phyloP scores from a whole-genome alignment of 2,113 vertebrate genomes.

The Protomyctophum bolini region DNA sequence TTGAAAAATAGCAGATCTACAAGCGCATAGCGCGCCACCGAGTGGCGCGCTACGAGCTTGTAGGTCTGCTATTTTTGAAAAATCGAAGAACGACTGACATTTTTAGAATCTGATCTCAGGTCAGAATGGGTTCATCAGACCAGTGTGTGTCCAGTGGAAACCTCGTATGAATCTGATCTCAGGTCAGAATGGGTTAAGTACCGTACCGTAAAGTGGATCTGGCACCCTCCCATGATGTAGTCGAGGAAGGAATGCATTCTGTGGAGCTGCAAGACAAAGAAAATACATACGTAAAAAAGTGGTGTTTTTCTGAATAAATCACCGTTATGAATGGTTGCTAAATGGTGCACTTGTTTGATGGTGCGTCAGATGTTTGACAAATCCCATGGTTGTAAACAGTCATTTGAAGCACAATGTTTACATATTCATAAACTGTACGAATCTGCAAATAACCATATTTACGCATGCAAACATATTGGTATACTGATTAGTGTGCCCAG shows the following conservation, averaged over 20 bases:
- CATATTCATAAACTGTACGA: background rate
- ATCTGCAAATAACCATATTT: background rate
- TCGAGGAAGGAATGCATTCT: constrained; percentile 96
- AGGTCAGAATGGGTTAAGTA: no score
- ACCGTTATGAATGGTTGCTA: constrained; percentile 9
- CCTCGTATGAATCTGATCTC: no score
- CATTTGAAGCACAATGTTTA: background rate
- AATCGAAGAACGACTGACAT: no score
- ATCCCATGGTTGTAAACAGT: background rate
- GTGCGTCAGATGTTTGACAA: background rate
- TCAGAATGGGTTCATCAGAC: no score
- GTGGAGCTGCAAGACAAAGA: constrained; percentile 81
- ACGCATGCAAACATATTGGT: background rate
- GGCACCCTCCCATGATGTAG: constrained; percentile 98
- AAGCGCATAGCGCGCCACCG: no score
- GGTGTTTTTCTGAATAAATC: constrained; percentile 33
- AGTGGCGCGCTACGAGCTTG: no score
- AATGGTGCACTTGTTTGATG: background rate
- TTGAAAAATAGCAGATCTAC: no score
- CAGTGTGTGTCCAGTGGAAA: no score
- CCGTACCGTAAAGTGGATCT: constrained; percentile 96
- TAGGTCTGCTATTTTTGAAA: no score
- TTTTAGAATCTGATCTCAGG: no score
- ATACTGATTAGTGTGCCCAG: no score
- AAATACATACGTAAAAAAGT: constrained; percentile 41